Evolutionary conservation across 1,140 invertebrate genomes (phyloP).

Genomic region (Vanessa tameamea): DNA sequence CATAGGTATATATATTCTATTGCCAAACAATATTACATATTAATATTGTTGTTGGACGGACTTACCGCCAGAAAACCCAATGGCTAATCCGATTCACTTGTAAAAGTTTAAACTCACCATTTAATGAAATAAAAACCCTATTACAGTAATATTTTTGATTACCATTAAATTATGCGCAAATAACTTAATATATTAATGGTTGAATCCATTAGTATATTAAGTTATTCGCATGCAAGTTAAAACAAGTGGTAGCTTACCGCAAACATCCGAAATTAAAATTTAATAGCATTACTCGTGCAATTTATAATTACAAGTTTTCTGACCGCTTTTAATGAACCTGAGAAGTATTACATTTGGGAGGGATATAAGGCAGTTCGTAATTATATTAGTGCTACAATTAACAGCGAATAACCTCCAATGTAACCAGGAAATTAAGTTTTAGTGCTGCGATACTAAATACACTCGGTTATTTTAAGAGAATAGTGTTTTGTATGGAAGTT

Average conservation of each 20-base stretch:
- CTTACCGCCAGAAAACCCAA: too few species aligned
- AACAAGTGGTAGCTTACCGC: background rate
- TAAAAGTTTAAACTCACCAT: too few species aligned
- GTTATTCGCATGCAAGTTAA: background rate
- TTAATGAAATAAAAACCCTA: too few species aligned
- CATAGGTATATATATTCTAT: too few species aligned
- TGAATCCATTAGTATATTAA: too few species aligned
- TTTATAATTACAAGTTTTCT: background rate
- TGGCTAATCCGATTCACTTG: too few species aligned
- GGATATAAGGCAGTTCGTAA: background rate
- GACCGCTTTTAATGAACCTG: conserved; percentile 5
- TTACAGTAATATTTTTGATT: background rate
- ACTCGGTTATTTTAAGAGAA: background rate
- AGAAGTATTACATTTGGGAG: background rate
- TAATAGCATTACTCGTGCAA: background rate
- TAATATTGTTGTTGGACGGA: too few species aligned
- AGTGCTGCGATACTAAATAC: background rate
- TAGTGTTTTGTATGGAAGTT: background rate
- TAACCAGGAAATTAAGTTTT: conserved; percentile 4
- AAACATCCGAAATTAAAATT: background rate
- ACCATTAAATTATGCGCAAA: background rate
- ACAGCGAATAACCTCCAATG: background rate
- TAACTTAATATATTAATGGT: background rate
- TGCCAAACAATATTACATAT: too few species aligned
- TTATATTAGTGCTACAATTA: background rate